phyloP scores from a whole-genome alignment of 2,888 invertebrate genomes.

The Yponomeuta sedellus region DNA sequence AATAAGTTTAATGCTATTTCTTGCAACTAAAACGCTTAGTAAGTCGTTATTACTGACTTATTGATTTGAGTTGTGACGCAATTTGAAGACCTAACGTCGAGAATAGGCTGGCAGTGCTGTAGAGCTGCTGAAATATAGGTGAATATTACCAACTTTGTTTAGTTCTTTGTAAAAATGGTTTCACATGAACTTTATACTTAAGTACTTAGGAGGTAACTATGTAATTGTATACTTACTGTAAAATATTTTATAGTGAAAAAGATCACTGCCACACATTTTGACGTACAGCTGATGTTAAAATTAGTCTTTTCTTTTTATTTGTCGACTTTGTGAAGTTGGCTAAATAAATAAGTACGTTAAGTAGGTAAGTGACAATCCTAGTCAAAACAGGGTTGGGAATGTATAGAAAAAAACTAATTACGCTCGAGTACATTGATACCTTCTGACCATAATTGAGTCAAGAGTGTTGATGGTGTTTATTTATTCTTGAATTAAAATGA shows the following conservation, averaged over 20 bases:
- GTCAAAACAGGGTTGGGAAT: conserved; percentile 71
- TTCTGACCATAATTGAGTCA: background rate
- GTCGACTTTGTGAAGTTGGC: conserved; percentile 6
- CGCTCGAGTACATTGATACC: background rate
- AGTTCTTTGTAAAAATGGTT: conserved; percentile 22
- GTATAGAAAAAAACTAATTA: conserved; percentile 21
- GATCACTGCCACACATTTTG: conserved; percentile 64
- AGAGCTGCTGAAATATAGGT: conserved; percentile 7
- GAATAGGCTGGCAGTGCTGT: too few relatives aligned
- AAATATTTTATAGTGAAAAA: conserved; percentile 39
- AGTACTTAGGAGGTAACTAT: background rate
- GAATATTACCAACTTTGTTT: conserved; percentile 12
- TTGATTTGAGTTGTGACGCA: too few relatives aligned
- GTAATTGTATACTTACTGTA: conserved; percentile 20
- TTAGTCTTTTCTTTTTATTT: conserved; percentile 18
- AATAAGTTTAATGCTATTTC: too few relatives aligned
- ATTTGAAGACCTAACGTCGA: too few relatives aligned
- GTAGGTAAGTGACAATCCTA: conserved; percentile 61
- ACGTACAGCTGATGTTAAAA: background rate
- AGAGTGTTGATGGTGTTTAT: too few relatives aligned
- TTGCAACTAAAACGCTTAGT: too few relatives aligned
- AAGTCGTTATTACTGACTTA: too few relatives aligned
- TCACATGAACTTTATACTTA: background rate
- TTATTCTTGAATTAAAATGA: too few relatives aligned
- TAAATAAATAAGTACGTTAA: background rate